Base-by-base conservation (phyloP, 2,797 vertebrate species). In the Hemitrygon akajei region DNA sequence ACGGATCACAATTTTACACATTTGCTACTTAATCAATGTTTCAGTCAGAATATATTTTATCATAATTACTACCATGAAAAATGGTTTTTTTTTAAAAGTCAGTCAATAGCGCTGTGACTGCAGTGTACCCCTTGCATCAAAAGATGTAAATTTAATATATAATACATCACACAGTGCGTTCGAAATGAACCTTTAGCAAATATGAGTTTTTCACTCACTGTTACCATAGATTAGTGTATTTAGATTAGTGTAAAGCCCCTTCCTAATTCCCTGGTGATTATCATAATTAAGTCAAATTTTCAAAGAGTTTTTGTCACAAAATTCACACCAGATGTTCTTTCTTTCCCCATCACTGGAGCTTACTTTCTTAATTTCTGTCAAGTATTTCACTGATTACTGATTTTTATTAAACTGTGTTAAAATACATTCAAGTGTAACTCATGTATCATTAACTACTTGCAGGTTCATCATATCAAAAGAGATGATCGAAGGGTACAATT, bases 41-140 rank as follows among this genome's bases (percentile, higher is more conserved):
- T 96, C 94, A 95, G 95, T 95, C 95, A 94, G 95, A 95, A 96
- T 95, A 95, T 95, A 96, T 94, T 96, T 96, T 95, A 95, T 96
- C 95, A 96, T 96, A 95, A 96, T 97, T 96, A 96, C 96, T 95
- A 94, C 95, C 94, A 95, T 47, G 86, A 94, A 94, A 95, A 95
- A 94, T 95, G 94, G 93, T 95, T 96, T 95, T 96, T 96, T 96
- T n/a, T 95, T 94, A 95, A 96, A 96, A 66, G 60, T 2, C 60
- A 34, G 60, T 89, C 86, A 34, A 22, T 89, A n/a, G 30, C 89
- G 7, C 58, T 89, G 18, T 89, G n/a, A 89, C 60, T 89, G 79
- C 37, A 18, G 37, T 80, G n/a, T 25, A 89, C 22, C 86, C 86
- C 69, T 25, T 37, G 16, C 86, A 89, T 34, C n/a, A 69, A 87